Evolutionary conservation across 2,888 invertebrate species (phyloP).

Genomic region (Tortrix viridana): DNA sequence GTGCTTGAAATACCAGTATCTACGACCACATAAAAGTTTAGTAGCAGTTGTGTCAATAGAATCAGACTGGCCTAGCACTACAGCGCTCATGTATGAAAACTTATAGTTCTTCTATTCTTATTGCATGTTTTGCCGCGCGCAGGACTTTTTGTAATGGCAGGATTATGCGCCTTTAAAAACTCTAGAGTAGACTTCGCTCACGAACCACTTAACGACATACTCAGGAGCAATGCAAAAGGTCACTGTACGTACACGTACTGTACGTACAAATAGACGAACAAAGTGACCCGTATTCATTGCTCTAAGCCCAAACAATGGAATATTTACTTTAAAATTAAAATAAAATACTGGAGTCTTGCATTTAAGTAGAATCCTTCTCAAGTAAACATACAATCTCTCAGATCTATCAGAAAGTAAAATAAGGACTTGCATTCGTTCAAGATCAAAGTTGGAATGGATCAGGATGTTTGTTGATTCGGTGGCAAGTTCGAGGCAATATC

Average conservation of each 20-base stretch:
- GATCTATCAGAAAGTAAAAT: constrained; percentile 59
- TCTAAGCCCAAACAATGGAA: constrained; percentile 20
- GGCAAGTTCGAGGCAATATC: constrained; percentile 43
- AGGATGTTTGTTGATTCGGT: constrained; percentile 53
- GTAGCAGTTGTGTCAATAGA: constrained; percentile 36
- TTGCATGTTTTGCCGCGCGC: constrained; percentile 68
- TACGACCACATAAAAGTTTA: constrained; percentile 33
- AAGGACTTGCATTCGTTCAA: constrained; percentile 47
- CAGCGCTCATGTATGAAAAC: constrained; percentile 39
- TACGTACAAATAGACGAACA: too few relatives aligned
- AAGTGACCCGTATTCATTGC: too few relatives aligned
- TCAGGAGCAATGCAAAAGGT: neutral
- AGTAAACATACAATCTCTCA: constrained; percentile 38
- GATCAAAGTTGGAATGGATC: constrained; percentile 52
- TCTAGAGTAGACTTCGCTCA: constrained; percentile 55
- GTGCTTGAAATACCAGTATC: constrained; percentile 28
- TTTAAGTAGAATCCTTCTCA: constrained; percentile 16
- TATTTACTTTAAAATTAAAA: constrained; percentile 32
- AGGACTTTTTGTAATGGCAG: constrained; percentile 65
- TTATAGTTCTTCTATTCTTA: constrained; percentile 55
- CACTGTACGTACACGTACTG: too few relatives aligned
- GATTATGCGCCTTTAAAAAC: constrained; percentile 64
- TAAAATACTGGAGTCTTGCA: constrained; percentile 30
- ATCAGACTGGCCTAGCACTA: constrained; percentile 34
- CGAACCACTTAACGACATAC: constrained; percentile 37